These are phyloP conservation scores for Bemisia tabaci DNA, from an alignment of 1,140 invertebrate genomes.

Conservation along the genomic window DNA sequence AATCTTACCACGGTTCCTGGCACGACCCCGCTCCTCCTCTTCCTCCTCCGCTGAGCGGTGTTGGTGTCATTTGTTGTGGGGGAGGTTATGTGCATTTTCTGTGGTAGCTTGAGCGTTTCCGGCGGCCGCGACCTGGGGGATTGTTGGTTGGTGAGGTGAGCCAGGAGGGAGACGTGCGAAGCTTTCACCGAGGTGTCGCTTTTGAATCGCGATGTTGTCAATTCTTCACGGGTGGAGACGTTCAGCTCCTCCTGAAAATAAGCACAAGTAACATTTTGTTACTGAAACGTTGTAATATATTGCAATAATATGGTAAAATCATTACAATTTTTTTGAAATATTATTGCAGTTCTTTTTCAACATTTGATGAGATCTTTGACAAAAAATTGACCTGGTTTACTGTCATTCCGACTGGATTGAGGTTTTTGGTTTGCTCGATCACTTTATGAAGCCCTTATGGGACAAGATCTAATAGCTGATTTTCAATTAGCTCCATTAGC, in stretches of 20 bases:
- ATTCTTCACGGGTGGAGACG: neutral
- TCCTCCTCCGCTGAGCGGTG: neutral
- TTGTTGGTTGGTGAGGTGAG: neutral
- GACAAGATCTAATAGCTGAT: too few relatives aligned
- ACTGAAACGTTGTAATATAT: too few relatives aligned
- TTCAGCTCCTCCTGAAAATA: neutral
- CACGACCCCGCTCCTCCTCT: slow-evolving; percentile 5
- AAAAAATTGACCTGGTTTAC: too few relatives aligned
- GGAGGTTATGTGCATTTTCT: neutral
- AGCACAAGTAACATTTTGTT: too few relatives aligned
- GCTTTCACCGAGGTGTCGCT: neutral
- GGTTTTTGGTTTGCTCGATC: too few relatives aligned
- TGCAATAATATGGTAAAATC: too few relatives aligned
- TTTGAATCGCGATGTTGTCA: neutral
- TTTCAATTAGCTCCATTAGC: too few relatives aligned
- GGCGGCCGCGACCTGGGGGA: neutral
- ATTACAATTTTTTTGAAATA: too few relatives aligned
- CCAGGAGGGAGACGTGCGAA: neutral
- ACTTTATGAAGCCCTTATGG: too few relatives aligned
- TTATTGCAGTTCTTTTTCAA: too few relatives aligned
- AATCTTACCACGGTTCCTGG: slow-evolving; percentile 9
- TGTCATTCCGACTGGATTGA: too few relatives aligned
- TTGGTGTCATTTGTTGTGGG: neutral
- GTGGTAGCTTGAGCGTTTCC: neutral
- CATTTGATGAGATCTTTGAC: too few relatives aligned